Conservation (phyloP, 2,888 invertebrate genomes). For the Enchytraeus crypticus region DNA sequence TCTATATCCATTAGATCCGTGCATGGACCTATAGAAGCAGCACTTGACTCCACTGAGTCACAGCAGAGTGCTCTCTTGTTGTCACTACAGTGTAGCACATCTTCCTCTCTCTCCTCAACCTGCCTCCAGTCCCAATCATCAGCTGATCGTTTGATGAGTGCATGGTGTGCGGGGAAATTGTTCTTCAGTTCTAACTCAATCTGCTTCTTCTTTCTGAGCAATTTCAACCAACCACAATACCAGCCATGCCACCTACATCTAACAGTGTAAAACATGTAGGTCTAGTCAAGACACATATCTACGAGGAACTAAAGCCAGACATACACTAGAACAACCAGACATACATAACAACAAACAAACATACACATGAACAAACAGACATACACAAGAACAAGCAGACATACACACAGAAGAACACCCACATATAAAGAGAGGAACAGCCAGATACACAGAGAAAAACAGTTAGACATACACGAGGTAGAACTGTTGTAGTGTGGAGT, state of each 20-base stretch:
- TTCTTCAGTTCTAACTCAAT: conserved; percentile 1
- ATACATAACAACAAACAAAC: not conserved
- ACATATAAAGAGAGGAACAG: not conserved
- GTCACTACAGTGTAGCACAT: too few relatives aligned
- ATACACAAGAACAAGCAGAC: not conserved
- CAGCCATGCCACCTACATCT: not conserved
- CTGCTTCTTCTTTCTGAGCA: conserved; percentile 4
- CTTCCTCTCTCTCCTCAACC: too few relatives aligned
- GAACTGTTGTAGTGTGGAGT: conserved; percentile 23
- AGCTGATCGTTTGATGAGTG: too few relatives aligned
- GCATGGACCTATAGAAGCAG: not conserved
- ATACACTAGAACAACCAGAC: not conserved
- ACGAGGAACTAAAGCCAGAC: not conserved
- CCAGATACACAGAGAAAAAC: not conserved
- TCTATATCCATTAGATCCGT: too few relatives aligned
- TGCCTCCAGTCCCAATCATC: too few relatives aligned
- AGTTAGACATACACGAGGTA: conserved; percentile 22
- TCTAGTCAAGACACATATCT: not conserved
- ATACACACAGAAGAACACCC: not conserved
- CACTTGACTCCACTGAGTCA: not conserved
- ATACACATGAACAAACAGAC: not conserved
- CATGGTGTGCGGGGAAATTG: too few relatives aligned
- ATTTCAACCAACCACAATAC: not conserved
- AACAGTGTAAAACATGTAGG: too few relatives aligned
- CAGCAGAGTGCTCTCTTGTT: not conserved